Evolutionary conservation across 2,888 invertebrate genomes (phyloP), one percentile per base, ranked within the genome.

Genomic region (Ormyrus rosae): DNA sequence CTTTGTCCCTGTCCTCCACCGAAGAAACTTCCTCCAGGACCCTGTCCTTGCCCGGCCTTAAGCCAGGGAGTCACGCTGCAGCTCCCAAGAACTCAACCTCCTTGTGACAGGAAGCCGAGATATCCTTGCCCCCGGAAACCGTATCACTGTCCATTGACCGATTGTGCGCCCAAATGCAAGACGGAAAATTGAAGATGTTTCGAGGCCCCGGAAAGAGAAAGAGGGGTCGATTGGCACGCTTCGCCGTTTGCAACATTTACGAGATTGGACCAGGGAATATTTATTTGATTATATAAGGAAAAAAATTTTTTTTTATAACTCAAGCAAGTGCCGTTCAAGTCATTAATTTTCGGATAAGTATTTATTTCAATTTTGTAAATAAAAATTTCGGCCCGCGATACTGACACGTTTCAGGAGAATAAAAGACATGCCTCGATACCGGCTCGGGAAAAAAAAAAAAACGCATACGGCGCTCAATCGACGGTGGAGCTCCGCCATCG

Each of bases 1-100:
- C 85, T 89, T 4, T 86, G 88, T 64, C 85, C 86, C 0, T 90
- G 89, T 78, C 81, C 85, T 48, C 87, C 89, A 8, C 89, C 89
- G 0, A 83, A 85, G 1, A 89, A 88, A 83, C 7, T 89, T 6
- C 86, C 85, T 46, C 87, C 89, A 8, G 89, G 87, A 6, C 82
- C 86, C 0, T 89, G 89, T 82, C 89, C 89, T 4, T 85, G 86
- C 71, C 82, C 81, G 55, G 70, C 69, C 8, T 79, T 82, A 55
- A 67, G 11, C 67, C 1, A 34, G 46, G 0, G 80, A 53, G 11
- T 72, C 34, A 78, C 67, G 34, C 6, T 78, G 8, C 51, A 67
- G 8, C 9, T 81, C 10, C 75, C 81, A 0, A 34, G 70, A 13
- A 55, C 10, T 5, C 5, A 78, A 9, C 78, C 65, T 2, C 84